A percentile compares a stretch with the other conserved stretches of the same genome.
These are phyloP conservation scores for Psophia crepitans DNA, from an alignment of 2,113 vertebrate genomes.

Conservation along the genomic window DNA sequence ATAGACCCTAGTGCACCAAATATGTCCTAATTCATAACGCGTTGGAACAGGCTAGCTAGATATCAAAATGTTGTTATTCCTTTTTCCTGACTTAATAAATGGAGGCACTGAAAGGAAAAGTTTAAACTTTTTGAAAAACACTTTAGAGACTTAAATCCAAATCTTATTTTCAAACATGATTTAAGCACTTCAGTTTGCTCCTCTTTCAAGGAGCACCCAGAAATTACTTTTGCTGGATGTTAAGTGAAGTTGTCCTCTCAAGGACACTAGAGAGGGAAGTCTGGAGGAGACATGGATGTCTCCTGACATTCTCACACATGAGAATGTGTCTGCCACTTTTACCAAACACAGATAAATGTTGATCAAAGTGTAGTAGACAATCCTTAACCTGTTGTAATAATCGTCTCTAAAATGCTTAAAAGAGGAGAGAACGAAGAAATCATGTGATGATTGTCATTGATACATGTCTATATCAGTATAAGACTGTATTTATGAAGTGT, in stretches of 20 bases:
- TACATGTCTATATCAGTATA: not conserved
- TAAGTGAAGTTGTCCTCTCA: not conserved
- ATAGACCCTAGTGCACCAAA: not conserved
- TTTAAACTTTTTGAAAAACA: not conserved
- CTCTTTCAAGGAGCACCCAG: not conserved
- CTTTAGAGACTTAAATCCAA: not conserved
- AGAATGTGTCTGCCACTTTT: not conserved
- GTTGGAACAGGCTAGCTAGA: not conserved
- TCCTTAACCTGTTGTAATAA: not conserved
- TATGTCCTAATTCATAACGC: not conserved
- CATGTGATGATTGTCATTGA: too few species aligned
- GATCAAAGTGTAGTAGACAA: not conserved
- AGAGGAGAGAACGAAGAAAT: not conserved
- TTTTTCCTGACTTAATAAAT: not conserved
- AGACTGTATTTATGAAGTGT: not conserved
- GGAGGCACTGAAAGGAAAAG: not conserved
- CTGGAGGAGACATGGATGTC: not conserved
- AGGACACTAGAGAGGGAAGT: not conserved
- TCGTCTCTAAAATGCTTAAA: not conserved
- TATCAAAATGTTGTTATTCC: not conserved
- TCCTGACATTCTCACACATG: not conserved
- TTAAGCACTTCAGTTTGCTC: not conserved
- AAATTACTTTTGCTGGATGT: not conserved
- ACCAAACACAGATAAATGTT: not conserved
- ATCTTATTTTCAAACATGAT: not conserved